A percentile compares a stretch with the other conserved stretches of the same genome.
Evolutionary conservation across 2,797 vertebrate species (phyloP).

Genomic region (Diplodus sargus): DNA sequence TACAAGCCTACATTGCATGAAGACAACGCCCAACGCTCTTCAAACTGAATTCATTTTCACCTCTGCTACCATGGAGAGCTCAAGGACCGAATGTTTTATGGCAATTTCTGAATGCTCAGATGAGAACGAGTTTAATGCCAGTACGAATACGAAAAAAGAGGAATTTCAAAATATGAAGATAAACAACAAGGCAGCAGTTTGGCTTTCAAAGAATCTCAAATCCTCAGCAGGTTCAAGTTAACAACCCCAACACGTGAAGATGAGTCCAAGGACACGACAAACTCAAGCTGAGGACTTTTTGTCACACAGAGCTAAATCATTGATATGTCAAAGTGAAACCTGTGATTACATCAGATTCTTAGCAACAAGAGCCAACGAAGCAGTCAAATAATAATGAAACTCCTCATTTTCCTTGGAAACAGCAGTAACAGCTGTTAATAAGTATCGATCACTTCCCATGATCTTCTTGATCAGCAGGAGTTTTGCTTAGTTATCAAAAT

Average conservation of each 20-base stretch:
- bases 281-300: background rate
- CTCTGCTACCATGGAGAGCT: background rate
- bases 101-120: too few species aligned
- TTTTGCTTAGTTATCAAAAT: background rate
- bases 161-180: background rate
- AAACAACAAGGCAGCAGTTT: background rate
- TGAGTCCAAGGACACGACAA: background rate
- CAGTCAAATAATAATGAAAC: background rate
- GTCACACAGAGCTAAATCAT: background rate
- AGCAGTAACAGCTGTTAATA: background rate
- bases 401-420: background rate
- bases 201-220: constrained; percentile 2
- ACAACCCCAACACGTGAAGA: background rate
- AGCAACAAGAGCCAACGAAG: background rate
- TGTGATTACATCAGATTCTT: background rate
- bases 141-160: too few species aligned
- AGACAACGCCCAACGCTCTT: too few species aligned
- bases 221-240: background rate
- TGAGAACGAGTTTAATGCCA: background rate
- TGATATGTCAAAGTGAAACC: background rate
- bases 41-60: too few species aligned
- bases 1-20: too few species aligned
- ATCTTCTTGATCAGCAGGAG: background rate
- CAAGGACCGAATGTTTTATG: background rate
- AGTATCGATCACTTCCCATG: background rate